Evolutionary conservation across 2,113 vertebrate species (phyloP).

Genomic region (Labeo rohita): DNA sequence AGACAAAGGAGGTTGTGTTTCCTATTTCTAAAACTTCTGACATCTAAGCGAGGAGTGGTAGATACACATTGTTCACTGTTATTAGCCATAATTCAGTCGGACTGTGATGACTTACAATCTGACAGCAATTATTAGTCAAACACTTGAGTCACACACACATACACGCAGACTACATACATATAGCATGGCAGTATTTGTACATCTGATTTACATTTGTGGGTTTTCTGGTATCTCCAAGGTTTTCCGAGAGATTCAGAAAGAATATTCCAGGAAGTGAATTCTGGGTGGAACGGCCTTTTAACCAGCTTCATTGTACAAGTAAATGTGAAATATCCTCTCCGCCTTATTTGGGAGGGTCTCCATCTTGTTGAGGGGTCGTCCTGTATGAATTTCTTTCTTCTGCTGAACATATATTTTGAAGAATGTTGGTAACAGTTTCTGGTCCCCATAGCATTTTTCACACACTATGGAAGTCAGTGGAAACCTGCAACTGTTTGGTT

Average conservation of each 20-base stretch:
- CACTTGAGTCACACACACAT: slow-evolving; percentile 21
- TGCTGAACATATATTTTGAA: not conserved
- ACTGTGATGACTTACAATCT: not conserved
- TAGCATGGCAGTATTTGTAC: not conserved
- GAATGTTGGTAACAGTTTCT: not conserved
- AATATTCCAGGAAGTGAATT: not conserved
- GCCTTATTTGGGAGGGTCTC: not conserved
- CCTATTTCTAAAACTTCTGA: not conserved
- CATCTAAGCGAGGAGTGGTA: slow-evolving; percentile 2
- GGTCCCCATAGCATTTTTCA: not conserved
- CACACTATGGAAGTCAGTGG: not conserved
- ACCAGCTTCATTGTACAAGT: not conserved
- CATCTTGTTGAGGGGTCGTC: not conserved
- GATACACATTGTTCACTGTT: slow-evolving; percentile 8
- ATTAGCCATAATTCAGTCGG: not conserved
- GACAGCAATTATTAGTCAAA: slow-evolving; percentile 35
- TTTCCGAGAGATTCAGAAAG: not conserved
- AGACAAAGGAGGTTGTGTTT: slow-evolving; percentile 28
- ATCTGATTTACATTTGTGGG: not conserved
- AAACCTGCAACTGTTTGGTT: not conserved
- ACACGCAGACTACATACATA: not conserved
- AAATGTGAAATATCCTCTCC: not conserved
- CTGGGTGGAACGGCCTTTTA: not conserved
- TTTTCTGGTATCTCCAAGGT: not conserved
- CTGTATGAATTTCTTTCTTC: not conserved